phyloP scores from a whole-genome alignment of 2,113 vertebrate species.

The Rhadina sibilatrix region DNA sequence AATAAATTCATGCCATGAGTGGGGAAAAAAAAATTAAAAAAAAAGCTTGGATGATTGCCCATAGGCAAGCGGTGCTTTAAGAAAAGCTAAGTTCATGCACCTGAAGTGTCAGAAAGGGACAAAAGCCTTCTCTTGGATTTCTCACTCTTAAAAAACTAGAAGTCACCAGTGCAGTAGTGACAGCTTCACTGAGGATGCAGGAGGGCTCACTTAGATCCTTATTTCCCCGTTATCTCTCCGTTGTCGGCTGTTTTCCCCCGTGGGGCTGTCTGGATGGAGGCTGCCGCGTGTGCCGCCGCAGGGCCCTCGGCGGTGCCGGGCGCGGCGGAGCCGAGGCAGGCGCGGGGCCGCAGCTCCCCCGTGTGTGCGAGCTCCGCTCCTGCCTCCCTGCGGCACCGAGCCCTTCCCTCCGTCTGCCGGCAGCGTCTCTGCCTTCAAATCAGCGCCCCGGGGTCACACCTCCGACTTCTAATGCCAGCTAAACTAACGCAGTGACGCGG shows the following conservation, averaged over 20 bases:
- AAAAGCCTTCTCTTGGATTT: neutral
- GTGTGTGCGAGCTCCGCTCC: neutral
- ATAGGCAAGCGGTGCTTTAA: neutral
- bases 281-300: rapidly evolving
- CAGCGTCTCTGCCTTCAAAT: neutral
- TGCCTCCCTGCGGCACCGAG: rapidly evolving
- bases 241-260: rapidly evolving
- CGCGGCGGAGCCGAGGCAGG: neutral
- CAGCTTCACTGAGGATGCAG: neutral
- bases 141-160: neutral
- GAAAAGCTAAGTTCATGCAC: neutral
- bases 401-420: rapidly evolving
- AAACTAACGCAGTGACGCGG: neutral
- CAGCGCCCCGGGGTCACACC: rapidly evolving
- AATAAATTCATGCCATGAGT: neutral
- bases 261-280: rapidly evolving
- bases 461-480: rapidly evolving
- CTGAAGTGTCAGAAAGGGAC: neutral
- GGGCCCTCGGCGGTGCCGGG: too few relatives aligned
- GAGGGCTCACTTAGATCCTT: neutral
- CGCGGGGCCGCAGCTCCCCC: slow-evolving; percentile 33
- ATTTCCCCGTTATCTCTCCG: neutral
- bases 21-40: neutral
- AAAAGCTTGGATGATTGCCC: neutral
- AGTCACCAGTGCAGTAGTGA: neutral